A percentile compares a stretch with the other conserved stretches of the same genome.
Evolutionary conservation across 64 coral and sea anemone species (phyloP).

Genomic region (Actinia equina): DNA sequence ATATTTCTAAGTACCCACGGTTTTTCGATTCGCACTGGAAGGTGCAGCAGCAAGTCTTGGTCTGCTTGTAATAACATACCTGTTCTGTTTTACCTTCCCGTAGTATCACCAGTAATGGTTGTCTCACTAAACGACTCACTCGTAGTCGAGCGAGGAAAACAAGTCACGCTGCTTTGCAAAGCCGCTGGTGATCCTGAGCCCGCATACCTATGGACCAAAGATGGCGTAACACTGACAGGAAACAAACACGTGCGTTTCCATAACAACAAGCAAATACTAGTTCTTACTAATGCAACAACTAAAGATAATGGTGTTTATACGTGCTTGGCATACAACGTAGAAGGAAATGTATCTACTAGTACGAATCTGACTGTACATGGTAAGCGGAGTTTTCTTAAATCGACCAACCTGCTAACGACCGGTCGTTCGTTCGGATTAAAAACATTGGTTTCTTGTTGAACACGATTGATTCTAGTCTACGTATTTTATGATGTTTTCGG

Average conservation of each 20-base stretch:
- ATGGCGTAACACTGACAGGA: not conserved
- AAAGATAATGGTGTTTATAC: conserved; percentile 27
- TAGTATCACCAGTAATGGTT: conserved; percentile 27
- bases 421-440: no score
- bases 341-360: conserved; percentile 9
- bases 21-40: no score
- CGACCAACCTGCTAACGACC: no score
- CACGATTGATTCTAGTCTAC: no score
- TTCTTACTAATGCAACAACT: not conserved
- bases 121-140: conserved; percentile 17
- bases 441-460: no score
- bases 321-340: conserved; percentile 24
- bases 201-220: conserved; percentile 12
- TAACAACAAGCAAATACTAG: not conserved
- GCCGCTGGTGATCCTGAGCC: conserved; percentile 39
- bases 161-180: conserved; percentile 8
- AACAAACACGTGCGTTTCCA: not conserved
- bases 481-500: no score
- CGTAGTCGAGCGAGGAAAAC: conserved; percentile 7
- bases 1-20: no score
- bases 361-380: conserved; percentile 37
- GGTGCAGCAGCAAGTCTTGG: no score
- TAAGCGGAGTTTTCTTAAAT: not conserved
- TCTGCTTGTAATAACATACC: no score
- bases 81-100: not conserved